Conservation (phyloP, 1,140 invertebrate species). For the Galleria mellonella region DNA sequence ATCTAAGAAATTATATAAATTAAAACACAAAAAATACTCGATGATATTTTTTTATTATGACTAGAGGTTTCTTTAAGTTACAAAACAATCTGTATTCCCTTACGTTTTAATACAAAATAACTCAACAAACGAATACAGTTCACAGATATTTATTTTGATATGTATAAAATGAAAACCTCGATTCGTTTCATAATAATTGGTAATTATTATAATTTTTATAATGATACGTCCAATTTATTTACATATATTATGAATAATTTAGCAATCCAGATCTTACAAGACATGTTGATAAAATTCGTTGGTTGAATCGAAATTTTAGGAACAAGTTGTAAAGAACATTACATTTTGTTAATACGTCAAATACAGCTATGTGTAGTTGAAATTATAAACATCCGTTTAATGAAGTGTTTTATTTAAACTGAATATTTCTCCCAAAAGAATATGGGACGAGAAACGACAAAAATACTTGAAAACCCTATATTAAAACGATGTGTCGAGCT, state of each 20-base stretch:
- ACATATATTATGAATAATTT: conserved; percentile 35
- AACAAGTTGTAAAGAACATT: neutral
- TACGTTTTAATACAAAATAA: conserved; percentile 58
- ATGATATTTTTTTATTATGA: conserved; percentile 71
- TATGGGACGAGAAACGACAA: too few relatives aligned
- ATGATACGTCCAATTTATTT: conserved; percentile 43
- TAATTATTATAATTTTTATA: neutral
- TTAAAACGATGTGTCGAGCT: too few relatives aligned
- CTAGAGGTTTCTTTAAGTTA: conserved; percentile 70
- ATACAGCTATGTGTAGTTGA: too few relatives aligned
- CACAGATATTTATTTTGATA: conserved; percentile 59
- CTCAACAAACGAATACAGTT: conserved; percentile 33
- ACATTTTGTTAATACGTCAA: too few relatives aligned
- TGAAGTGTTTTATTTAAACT: too few relatives aligned
- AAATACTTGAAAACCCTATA: too few relatives aligned
- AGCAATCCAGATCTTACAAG: conserved; percentile 20
- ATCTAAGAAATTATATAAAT: too few relatives aligned
- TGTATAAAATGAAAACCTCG: conserved; percentile 70
- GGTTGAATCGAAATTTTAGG: too few relatives aligned
- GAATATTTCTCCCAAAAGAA: too few relatives aligned
- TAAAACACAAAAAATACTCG: conserved; percentile 23
- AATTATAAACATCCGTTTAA: too few relatives aligned
- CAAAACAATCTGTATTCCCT: conserved; percentile 61
- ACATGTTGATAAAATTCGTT: too few relatives aligned
- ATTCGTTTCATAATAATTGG: conserved; percentile 18